phyloP scores from a whole-genome alignment of 2,797 vertebrate species.

The Acipenser ruthenus region DNA sequence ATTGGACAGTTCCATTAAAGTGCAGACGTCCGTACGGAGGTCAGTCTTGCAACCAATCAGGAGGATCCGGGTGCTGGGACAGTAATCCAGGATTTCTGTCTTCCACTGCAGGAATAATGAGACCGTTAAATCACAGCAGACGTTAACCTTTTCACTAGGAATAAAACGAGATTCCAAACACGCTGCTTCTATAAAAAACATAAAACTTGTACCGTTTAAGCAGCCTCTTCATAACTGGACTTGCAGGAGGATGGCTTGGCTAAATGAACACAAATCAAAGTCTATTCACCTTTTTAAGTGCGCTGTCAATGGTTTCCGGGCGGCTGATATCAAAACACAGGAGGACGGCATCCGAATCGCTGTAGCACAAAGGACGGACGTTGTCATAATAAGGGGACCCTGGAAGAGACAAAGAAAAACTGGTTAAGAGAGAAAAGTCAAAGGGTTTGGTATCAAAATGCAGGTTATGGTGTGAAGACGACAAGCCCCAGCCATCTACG shows the following conservation, averaged over 20 bases:
- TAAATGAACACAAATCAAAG: not conserved
- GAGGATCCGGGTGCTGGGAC: slow-evolving; percentile 78
- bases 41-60: slow-evolving; percentile 92
- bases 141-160: not conserved
- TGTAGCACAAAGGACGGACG: slow-evolving; percentile 92
- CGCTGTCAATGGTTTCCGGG: slow-evolving; percentile 78
- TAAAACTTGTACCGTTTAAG: no score
- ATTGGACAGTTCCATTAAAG: slow-evolving; percentile 84
- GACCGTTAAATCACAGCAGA: not conserved
- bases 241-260: not conserved
- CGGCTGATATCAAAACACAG: slow-evolving; percentile 88
- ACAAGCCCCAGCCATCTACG: not conserved
- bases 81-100: slow-evolving; percentile 87
- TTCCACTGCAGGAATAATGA: slow-evolving; percentile 72
- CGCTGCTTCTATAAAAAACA: no score
- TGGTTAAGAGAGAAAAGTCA: not conserved
- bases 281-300: slow-evolving; percentile 76
- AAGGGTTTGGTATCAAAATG: not conserved
- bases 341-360: slow-evolving; percentile 85
- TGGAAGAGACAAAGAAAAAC: slow-evolving; percentile 24
- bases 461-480: not conserved
- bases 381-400: slow-evolving; percentile 95
- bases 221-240: no score
- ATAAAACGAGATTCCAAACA: no score
- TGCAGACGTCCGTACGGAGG: slow-evolving; percentile 83